phyloP scores from a whole-genome alignment of 2,113 vertebrate genomes.

The Corythoichthys haematopterus region DNA sequence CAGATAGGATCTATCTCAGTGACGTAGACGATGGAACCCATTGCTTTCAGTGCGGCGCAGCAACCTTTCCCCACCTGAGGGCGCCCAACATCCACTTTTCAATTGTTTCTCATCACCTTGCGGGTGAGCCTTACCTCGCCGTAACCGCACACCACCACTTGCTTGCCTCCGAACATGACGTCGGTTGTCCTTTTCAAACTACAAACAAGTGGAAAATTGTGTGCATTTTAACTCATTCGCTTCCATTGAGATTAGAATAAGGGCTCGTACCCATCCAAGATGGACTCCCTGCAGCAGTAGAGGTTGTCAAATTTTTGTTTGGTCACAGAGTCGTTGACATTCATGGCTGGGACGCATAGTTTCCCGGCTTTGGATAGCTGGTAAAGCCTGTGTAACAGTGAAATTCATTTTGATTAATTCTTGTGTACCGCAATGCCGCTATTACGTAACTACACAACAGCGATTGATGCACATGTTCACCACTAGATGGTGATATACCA shows the following conservation, averaged over 20 bases:
- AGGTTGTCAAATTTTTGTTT: constrained; percentile 99
- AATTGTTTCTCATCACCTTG: not conserved
- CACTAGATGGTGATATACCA: constrained; percentile 63
- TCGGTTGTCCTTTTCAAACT: constrained; percentile 96
- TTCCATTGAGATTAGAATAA: too few species aligned
- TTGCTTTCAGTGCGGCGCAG: constrained; percentile 92
- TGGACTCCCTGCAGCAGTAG: constrained; percentile 95
- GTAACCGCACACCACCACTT: constrained; percentile 97
- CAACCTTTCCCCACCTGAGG: constrained; percentile 93
- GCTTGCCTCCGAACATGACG: constrained; percentile 98
- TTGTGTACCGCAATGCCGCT: not conserved
- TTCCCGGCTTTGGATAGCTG: constrained; percentile 95
- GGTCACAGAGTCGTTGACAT: constrained; percentile 95
- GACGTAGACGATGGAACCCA: constrained; percentile 97
- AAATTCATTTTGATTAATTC: not conserved
- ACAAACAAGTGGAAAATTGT: constrained; percentile 4
- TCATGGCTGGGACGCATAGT: constrained; percentile 95
- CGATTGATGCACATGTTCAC: constrained; percentile 4
- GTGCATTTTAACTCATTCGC: too few species aligned
- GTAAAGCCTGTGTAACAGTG: constrained; percentile 80
- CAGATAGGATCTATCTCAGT: constrained; percentile 98
- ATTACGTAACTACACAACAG: not conserved
- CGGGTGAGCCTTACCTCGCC: constrained; percentile 80
- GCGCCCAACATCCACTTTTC: not conserved
- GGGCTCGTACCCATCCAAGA: constrained; percentile 83